A percentile compares a stretch with the other conserved stretches of the same genome.
Evolutionary conservation across 35 echinoderm and acorn worm species (phyloP).

Genomic region (Patiria miniata): DNA sequence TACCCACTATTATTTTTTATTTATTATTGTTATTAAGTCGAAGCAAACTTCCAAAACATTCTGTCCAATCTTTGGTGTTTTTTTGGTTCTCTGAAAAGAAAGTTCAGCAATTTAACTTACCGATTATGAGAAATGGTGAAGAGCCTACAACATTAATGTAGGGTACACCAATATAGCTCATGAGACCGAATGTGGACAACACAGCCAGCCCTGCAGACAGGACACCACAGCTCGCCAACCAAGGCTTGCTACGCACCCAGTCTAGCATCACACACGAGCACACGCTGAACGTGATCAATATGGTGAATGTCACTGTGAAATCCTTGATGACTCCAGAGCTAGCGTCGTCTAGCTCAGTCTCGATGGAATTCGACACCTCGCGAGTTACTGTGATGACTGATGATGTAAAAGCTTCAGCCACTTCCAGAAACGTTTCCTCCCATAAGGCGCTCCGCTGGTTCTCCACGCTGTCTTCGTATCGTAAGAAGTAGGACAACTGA

Average conservation of each 20-base stretch:
- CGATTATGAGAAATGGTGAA: conserved; percentile 43
- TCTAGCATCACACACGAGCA: conserved; percentile 24
- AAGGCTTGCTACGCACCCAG: conserved; percentile 57
- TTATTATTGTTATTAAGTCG: too few species aligned
- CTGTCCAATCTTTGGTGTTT: too few species aligned
- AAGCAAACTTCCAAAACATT: too few species aligned
- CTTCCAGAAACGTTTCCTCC: conserved; percentile 59
- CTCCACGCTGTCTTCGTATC: background rate
- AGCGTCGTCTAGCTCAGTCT: conserved; percentile 33
- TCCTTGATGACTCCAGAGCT: background rate
- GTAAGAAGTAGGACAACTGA: conserved; percentile 20
- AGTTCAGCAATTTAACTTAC: too few species aligned
- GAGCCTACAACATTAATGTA: conserved; percentile 35
- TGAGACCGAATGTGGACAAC: conserved; percentile 42
- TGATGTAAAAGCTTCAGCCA: background rate
- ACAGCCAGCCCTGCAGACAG: conserved; percentile 51
- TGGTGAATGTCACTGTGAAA: conserved; percentile 26
- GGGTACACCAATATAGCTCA: conserved; percentile 38
- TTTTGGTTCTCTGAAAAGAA: too few species aligned
- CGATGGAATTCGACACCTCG: conserved; percentile 38
- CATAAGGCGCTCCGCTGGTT: conserved; percentile 35
- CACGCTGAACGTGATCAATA: conserved; percentile 37
- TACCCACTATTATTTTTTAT: background rate
- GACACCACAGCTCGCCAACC: conserved; percentile 30
- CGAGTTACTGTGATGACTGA: background rate